Percentiles rank a stretch among this genome's conserved stretches.
phyloP scores from a whole-genome alignment of 1,140 invertebrate genomes.

The Wasmannia auropunctata region DNA sequence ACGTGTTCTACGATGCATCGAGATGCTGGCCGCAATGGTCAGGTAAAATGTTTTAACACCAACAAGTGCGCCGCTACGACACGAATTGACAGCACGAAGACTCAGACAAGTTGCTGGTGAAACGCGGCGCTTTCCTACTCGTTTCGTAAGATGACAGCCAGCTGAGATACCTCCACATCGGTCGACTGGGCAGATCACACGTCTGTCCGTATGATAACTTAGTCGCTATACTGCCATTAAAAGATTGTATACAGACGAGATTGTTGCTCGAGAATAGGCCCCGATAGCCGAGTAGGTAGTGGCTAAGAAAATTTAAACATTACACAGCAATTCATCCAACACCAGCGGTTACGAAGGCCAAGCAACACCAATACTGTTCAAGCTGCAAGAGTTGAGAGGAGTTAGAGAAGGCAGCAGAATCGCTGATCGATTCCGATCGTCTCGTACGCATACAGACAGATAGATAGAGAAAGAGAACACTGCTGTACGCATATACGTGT shows the following conservation, averaged over 20 bases:
- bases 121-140: constrained; percentile 38
- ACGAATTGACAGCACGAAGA: constrained; percentile 57
- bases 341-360: constrained; percentile 79
- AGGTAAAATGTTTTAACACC: constrained; percentile 62
- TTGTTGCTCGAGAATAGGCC: constrained; percentile 34
- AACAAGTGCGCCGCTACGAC: constrained; percentile 61
- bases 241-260: constrained; percentile 36
- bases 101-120: constrained; percentile 40
- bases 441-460: constrained; percentile 72
- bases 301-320: constrained; percentile 70
- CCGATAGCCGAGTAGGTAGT: constrained; percentile 50
- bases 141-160: constrained; percentile 25
- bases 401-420: constrained; percentile 67
- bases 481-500: constrained; percentile 23
- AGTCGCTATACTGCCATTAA: constrained; percentile 8
- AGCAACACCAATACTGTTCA: constrained; percentile 83
- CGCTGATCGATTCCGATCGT: constrained; percentile 63
- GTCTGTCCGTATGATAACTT: constrained; percentile 6
- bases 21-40: constrained; percentile 36
- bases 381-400: constrained; percentile 79
- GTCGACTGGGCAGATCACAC: constrained; percentile 26
- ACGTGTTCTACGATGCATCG: constrained; percentile 65
- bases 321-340: constrained; percentile 74
- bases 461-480: constrained; percentile 67
- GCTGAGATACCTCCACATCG: constrained; percentile 38